Evolutionary conservation across 1,140 invertebrate genomes (phyloP).

Genomic region (Ceratoteleas bidentatus): DNA sequence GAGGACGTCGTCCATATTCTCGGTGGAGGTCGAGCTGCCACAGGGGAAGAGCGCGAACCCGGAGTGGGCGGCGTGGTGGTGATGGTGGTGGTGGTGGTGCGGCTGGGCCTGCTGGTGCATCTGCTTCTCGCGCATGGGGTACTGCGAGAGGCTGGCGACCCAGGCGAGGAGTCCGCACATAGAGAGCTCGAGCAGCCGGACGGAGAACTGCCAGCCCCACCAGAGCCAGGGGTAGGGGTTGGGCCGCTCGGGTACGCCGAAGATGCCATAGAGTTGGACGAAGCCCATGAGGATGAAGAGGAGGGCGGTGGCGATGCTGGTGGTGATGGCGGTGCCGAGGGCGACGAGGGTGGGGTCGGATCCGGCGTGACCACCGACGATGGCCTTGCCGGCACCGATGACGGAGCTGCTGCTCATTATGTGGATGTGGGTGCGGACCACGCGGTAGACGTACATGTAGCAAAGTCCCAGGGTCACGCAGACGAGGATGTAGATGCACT

Average conservation of each 20-base stretch:
- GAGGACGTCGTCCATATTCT: conserved; percentile 83
- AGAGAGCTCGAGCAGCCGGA: conserved; percentile 90
- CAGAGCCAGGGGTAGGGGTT: conserved; percentile 89
- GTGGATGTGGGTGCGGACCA: conserved; percentile 76
- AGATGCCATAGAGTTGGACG: conserved; percentile 90
- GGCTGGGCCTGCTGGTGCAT: conserved; percentile 72
- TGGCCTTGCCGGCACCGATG: conserved; percentile 69
- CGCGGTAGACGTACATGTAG: conserved; percentile 91
- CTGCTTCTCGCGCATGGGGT: conserved; percentile 81
- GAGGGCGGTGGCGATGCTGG: conserved; percentile 91
- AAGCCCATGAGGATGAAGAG: conserved; percentile 90
- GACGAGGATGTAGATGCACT: conserved; percentile 90
- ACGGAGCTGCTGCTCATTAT: conserved; percentile 57
- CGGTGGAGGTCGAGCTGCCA: conserved; percentile 88
- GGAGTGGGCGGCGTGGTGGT: conserved; percentile 79
- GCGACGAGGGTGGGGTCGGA: conserved; percentile 78
- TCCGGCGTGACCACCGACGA: conserved; percentile 73
- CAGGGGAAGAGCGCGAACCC: conserved; percentile 90
- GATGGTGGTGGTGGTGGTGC: conserved; percentile 55
- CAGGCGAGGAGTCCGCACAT: conserved; percentile 91
- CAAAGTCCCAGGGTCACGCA: conserved; percentile 90
- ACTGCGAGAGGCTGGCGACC: conserved; percentile 86
- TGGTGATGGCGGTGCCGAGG: conserved; percentile 89
- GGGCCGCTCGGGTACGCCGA: conserved; percentile 84
- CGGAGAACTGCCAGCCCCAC: conserved; percentile 93